Conservation (phyloP, 2,888 invertebrate genomes). For the Sminthurides aquaticus region DNA sequence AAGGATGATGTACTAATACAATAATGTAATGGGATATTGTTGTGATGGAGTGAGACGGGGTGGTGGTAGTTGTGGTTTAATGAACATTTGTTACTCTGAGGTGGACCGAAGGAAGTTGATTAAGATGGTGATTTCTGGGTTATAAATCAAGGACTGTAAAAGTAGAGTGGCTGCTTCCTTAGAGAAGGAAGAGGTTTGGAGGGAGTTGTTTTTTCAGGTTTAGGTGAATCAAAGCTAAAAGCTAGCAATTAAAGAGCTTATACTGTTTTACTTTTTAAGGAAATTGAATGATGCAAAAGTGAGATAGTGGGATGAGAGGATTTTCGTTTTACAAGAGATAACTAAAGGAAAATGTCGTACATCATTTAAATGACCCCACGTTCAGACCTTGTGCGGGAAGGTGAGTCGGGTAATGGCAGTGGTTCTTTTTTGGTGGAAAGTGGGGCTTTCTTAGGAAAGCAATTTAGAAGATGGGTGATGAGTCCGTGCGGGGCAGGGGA, state of each 20-base stretch:
- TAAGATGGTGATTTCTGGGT: neutral
- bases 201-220: neutral
- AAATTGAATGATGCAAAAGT: slow-evolving; percentile 2
- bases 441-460: too few species aligned
- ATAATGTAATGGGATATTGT: neutral
- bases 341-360: too few species aligned
- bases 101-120: neutral
- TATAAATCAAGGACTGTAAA: neutral
- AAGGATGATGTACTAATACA: too few species aligned
- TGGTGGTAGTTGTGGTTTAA: neutral
- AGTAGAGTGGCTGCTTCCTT: too few species aligned
- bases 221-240: neutral
- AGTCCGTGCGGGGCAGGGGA: too few species aligned
- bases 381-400: too few species aligned
- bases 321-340: too few species aligned
- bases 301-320: neutral
- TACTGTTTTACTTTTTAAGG: slow-evolving; percentile 8
- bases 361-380: neutral
- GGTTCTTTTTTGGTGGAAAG: too few species aligned
- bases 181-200: too few species aligned
- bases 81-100: slow-evolving; percentile 2
- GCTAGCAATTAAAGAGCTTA: slow-evolving; percentile 2
- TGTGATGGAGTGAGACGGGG: neutral
- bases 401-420: too few species aligned
- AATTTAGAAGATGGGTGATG: too few species aligned